Evolutionary conservation across 2,113 vertebrate species (phyloP).

Genomic region (Diphyllodes magnificus): DNA sequence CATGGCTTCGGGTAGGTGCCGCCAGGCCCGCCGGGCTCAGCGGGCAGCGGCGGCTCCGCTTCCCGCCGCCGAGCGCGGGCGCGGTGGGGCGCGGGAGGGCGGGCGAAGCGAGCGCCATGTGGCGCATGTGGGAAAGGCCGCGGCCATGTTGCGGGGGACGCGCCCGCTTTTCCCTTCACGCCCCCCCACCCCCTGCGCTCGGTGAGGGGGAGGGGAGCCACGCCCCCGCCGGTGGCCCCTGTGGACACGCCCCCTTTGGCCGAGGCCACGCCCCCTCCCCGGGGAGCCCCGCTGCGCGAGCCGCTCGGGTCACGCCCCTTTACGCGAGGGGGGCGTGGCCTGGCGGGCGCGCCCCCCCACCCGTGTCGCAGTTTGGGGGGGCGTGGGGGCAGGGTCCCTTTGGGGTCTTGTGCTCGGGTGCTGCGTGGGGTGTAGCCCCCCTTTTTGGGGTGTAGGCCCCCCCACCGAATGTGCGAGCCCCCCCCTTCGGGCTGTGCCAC

Average conservation of each 20-base stretch:
- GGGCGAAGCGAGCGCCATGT: background rate
- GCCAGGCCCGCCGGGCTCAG: background rate
- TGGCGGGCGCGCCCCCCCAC: background rate
- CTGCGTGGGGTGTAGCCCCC: background rate
- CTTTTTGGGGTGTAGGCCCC: background rate
- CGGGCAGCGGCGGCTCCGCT: background rate
- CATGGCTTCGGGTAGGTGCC: constrained; percentile 30
- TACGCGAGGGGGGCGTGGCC: background rate
- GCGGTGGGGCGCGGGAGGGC: background rate
- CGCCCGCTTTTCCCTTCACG: background rate
- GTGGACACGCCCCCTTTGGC: background rate
- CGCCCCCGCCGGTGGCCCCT: background rate
- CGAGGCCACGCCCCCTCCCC: background rate
- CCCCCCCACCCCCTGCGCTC: background rate
- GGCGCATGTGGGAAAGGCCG: background rate
- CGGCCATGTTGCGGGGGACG: background rate
- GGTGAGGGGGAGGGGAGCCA: background rate
- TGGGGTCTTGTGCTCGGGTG: background rate
- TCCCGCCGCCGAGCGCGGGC: background rate
- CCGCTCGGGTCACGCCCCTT: background rate
- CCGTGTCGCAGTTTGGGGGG: background rate
- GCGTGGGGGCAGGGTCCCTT: background rate
- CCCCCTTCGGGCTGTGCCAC: background rate
- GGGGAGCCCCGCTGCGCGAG: background rate
- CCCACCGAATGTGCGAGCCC: too few species aligned